Evolutionary conservation across 2,888 invertebrate species (phyloP).

Genomic region (Scrobipalpa atriplicella): DNA sequence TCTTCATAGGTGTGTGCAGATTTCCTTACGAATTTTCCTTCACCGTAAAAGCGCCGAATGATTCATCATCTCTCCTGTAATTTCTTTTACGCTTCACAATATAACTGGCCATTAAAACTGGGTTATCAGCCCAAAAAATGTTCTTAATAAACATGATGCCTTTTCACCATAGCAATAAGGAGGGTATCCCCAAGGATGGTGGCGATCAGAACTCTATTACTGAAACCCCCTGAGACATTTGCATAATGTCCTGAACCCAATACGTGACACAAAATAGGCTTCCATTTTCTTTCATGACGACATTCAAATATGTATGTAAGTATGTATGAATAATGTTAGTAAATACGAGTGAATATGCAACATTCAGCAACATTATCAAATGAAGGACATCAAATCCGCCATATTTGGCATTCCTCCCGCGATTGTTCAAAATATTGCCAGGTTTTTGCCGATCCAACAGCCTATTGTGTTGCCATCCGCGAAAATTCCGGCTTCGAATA

Average conservation of each 20-base stretch:
- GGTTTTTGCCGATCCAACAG: constrained; percentile 73
- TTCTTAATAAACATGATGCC: constrained; percentile 3
- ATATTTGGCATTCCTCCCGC: too few relatives aligned
- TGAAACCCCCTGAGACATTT: constrained; percentile 31
- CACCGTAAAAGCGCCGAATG: too few relatives aligned
- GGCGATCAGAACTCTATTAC: constrained; percentile 31
- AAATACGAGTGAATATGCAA: too few relatives aligned
- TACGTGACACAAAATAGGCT: constrained; percentile 18
- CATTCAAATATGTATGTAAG: neutral
- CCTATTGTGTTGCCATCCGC: constrained; percentile 73
- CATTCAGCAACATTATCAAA: too few relatives aligned
- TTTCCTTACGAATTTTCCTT: too few relatives aligned
- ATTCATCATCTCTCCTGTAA: too few relatives aligned
- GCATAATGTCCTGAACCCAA: constrained; percentile 29
- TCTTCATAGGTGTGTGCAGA: too few relatives aligned
- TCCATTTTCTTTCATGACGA: neutral
- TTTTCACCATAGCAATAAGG: neutral
- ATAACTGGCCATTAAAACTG: neutral
- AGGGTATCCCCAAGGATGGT: neutral
- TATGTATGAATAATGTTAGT: too few relatives aligned
- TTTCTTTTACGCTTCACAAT: too few relatives aligned
- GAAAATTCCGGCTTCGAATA: constrained; percentile 67
- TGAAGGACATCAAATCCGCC: too few relatives aligned
- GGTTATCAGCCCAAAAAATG: neutral
- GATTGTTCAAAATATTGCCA: constrained; percentile 54